These are phyloP conservation scores for Sinocyclocheilus rhinocerous DNA, from an alignment of 2,113 vertebrate genomes.

Conservation along the genomic window DNA sequence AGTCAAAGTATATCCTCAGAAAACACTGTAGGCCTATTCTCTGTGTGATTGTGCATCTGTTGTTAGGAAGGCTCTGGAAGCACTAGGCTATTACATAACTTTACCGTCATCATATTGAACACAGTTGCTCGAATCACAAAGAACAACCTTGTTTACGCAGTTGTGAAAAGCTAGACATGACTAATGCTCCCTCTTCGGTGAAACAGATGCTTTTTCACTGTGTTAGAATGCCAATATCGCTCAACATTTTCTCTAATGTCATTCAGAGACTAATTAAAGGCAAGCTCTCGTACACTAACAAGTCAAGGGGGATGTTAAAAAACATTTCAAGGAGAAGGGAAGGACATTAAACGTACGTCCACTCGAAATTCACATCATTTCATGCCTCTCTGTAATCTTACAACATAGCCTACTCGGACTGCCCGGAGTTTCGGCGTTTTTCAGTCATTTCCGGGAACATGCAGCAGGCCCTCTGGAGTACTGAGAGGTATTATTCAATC, in stretches of 20 bases:
- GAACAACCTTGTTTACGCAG: not conserved
- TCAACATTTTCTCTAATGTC: not conserved
- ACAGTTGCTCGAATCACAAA: constrained; percentile 8
- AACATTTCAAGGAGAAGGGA: not conserved
- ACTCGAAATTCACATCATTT: not conserved
- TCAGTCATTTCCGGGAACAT: not conserved
- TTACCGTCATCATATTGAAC: not conserved
- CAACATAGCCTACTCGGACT: too few species aligned
- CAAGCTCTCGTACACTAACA: not conserved
- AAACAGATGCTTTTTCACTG: not conserved
- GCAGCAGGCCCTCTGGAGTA: not conserved
- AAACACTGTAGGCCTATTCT: not conserved
- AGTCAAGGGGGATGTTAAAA: constrained; percentile 9
- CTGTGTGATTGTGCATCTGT: not conserved
- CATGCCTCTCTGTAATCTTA: not conserved
- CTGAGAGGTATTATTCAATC: constrained; percentile 17
- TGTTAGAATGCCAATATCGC: not conserved
- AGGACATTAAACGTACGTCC: not conserved
- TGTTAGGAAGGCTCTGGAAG: constrained; percentile 1
- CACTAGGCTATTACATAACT: constrained; percentile 1
- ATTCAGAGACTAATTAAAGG: not conserved
- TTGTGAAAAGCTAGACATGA: constrained; percentile 1
- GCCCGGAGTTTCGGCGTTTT: not conserved
- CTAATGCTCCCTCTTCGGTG: not conserved
- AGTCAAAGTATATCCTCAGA: not conserved